Base-by-base conservation (phyloP, 1,140 invertebrate species). In the Ooceraea biroi region DNA sequence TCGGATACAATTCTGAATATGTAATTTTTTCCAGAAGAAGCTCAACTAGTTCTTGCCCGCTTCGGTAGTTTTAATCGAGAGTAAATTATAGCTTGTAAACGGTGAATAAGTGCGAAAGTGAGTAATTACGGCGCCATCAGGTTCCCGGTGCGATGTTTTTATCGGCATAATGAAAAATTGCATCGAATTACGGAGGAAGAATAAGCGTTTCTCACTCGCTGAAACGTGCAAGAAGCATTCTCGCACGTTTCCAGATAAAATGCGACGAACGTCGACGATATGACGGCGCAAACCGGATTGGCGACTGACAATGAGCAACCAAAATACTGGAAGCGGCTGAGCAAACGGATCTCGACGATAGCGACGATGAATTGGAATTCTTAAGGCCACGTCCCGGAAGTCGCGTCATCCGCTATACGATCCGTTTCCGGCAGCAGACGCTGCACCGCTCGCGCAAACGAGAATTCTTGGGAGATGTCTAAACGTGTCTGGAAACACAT, bases 311-410 rank as follows among this genome's bases (percentile, higher is more conserved):
- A 80, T 69, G 46, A 73, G 17, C 48, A n/a, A 77, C 36, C 52
- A 82, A 66, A 60, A 87, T 48, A 48, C 50, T 22, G 19, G 65
- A 82, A 61, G n/a, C 82, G 69, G 68, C 69, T 82, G 86, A 87
- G 57, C 61, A 87, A 87, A 88, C 86, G 78, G 68, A 87, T 84
- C 80, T 87, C 83, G 36, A 76, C 57, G 63, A 44, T 72, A 78
- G 25, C 57, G 14, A 36, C 72, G 50, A 25, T 72, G 58, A 88
- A 88, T 85, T 68, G 60, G 77, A 88, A 86, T 89, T 88, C 82
- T 74, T 84, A 78, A 46, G 58, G 68, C 71, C 86, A 83, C 86
- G 77, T 89, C 84, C 90, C 91, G 91, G 91, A 92, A 92, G 88
- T 89, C 88, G 88, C 90, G 87, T 89, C 84, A 89, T 88, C 83